A percentile compares a stretch with the other conserved stretches of the same genome.
Evolutionary conservation across 2,888 invertebrate species (phyloP).

Genomic region (Dusona sp.): DNA sequence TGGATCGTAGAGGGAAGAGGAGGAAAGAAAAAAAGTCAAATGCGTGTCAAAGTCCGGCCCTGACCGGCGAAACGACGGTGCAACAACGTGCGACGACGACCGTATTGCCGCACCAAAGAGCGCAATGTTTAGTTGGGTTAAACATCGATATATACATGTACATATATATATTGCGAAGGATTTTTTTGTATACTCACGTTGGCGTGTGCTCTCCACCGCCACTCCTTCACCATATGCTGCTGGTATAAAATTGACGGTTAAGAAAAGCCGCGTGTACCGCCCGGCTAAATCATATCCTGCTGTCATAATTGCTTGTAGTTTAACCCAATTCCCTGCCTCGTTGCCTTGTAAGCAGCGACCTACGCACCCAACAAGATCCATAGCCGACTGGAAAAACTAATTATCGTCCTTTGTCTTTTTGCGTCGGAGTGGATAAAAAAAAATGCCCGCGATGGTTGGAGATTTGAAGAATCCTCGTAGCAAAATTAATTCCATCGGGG

Average conservation of each 20-base stretch:
- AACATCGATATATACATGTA: conserved; percentile 70
- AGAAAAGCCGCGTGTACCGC: conserved; percentile 72
- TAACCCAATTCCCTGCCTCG: conserved; percentile 77
- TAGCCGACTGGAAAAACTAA: conserved; percentile 53
- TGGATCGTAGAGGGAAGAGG: conserved; percentile 36
- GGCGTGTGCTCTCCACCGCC: conserved; percentile 42
- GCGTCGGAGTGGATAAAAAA: background rate
- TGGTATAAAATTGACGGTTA: conserved; percentile 76
- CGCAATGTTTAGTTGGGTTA: conserved; percentile 66
- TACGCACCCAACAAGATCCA: conserved; percentile 63
- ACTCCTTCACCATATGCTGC: conserved; percentile 46
- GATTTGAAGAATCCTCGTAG: too few relatives aligned
- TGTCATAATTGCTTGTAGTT: conserved; percentile 79
- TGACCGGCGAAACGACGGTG: conserved; percentile 73
- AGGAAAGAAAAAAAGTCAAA: conserved; percentile 58
- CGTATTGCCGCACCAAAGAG: conserved; percentile 49
- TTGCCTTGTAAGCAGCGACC: conserved; percentile 64
- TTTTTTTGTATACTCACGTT: conserved; percentile 29
- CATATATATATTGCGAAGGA: background rate
- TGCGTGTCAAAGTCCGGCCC: conserved; percentile 79
- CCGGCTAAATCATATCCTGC: conserved; percentile 79
- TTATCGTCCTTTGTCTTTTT: conserved; percentile 12
- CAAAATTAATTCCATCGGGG: background rate
- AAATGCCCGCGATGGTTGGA: too few relatives aligned
- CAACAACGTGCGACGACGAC: conserved; percentile 48